Conservation (phyloP, 2,113 vertebrate genomes). For the Pterophyllum scalare region DNA sequence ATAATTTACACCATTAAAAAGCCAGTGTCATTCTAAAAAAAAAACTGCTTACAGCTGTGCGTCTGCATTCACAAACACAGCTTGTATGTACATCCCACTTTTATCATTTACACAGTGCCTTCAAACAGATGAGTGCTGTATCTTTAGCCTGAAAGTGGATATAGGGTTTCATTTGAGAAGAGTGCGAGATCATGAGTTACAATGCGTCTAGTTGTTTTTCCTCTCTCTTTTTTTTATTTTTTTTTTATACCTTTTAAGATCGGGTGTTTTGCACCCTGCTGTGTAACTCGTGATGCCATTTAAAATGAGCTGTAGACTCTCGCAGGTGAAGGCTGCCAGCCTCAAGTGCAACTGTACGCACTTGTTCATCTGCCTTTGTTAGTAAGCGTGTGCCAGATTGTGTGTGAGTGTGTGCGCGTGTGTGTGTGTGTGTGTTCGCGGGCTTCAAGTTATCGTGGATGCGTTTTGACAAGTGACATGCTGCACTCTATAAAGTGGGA, state of each 20-base stretch:
- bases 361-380: conserved; percentile 51
- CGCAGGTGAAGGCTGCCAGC: conserved; percentile 62
- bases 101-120: conserved; percentile 1
- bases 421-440: background rate
- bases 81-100: background rate
- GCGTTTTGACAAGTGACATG: conserved; percentile 71
- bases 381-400: conserved; percentile 18
- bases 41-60: background rate
- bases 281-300: conserved; percentile 58
- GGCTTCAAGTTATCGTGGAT: conserved; percentile 58
- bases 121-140: conserved; percentile 1
- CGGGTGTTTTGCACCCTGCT: conserved; percentile 57
- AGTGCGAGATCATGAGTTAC: conserved; percentile 41
- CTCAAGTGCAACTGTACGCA: conserved; percentile 56
- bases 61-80: background rate
- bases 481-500: conserved; percentile 56
- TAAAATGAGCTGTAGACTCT: conserved; percentile 67
- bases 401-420: background rate
- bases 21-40: too few relatives aligned
- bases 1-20: conserved; percentile 1
- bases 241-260: conserved; percentile 43
- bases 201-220: conserved; percentile 26
- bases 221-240: background rate
- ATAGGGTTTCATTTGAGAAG: background rate
- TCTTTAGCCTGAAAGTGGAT: conserved; percentile 8